Evolutionary conservation across 2,113 vertebrate species (phyloP), one percentile per base, ranked within the genome.

Genomic region (Sterrhoptilus dennistouni): DNA sequence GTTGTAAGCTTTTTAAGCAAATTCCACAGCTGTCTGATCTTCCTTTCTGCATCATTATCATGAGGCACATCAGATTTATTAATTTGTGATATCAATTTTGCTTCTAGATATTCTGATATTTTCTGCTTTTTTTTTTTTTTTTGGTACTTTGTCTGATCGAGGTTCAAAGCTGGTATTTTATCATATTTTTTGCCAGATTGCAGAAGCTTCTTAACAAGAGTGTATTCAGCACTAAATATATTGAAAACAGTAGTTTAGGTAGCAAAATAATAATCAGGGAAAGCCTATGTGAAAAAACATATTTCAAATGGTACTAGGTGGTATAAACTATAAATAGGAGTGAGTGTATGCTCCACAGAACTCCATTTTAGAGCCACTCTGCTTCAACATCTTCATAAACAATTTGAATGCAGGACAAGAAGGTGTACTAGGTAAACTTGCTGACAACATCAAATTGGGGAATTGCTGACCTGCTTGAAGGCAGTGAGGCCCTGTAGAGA

Each of bases 161-260:
- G 29, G 36, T 78, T 95, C 44, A 75, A 82, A 75, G n/a, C n/a
- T 77, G 31, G 15, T 76, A 9, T 61, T 89, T 89, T 72, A 71
- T 59, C 52, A 79, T 28, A 28, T n/a, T 59, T 56, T 21, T 69
- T 82, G 45, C 45, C 57, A 94, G 36, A 72, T 52, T 78, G 57
- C 27, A 83, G 78, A 89, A 45, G 11, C 27, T 91, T 87, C 82
- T 68, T 63, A 92, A 90, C 6, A 83, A 44, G 71, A 83, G 61
- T 40, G 4, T 68, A 64, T 85, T 75, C 59, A 77, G 20, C 29
- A 65, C 4, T 60, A 93, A 81, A 71, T 56, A 60, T 23, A 50
- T 21, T 59, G 42, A 83, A 50, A 92, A 70, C 27, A 63, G 3
- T 47, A 69, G 27, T 65, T 91, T 44, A 61, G 47, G 22, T 45